Base-by-base conservation (phyloP, 1,140 invertebrate genomes). In the Battus philenor region DNA sequence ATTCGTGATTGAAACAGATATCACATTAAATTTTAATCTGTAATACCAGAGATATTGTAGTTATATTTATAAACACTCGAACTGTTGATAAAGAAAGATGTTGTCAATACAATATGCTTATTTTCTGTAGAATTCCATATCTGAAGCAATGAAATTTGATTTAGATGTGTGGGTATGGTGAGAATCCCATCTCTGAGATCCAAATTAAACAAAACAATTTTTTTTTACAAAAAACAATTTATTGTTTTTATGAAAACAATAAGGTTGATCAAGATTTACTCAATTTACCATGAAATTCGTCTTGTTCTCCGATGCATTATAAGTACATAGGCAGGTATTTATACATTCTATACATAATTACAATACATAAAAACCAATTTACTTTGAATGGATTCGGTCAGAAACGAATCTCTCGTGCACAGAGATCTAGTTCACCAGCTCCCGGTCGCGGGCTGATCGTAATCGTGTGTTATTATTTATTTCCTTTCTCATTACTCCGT, bases 401-500 rank as follows among this genome's bases (percentile, higher is more conserved):
- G 15, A 41, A 27, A 33, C 13, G 15, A 27, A 41, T 41, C 38
- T 17, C 20, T 11, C 38, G 38, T 27, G 13, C 12, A 10, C 10
- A 41, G 38, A 41, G 38, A 41, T 41, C 24, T 41, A 41, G 22
- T 41, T 27, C 16, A 41, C 38, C 27, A 27, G 29, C 38, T 41
- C 36, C 34, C 38, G 38, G 38, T 24, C 9, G 12, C 29, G n/a
- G 38, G 13, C 12, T 26, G 38, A 41, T 41, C 38, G 7, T 41
- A 41, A 41, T 41, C 38, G 38, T 41, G 24, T 41, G 38, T 41
- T 41, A 41, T 41, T 41, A 41, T 41, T 41, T 41, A 41, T 41
- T 41, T 41, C 12, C 9, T 41, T 41, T 41, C 12, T 39, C 27
- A 27, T 39, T 34, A 32, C n/a, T 15, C 13, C 20, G 33, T 36